These are phyloP conservation scores for Cromileptes altivelis DNA, from an alignment of 2,113 vertebrate genomes.

Conservation along the genomic window DNA sequence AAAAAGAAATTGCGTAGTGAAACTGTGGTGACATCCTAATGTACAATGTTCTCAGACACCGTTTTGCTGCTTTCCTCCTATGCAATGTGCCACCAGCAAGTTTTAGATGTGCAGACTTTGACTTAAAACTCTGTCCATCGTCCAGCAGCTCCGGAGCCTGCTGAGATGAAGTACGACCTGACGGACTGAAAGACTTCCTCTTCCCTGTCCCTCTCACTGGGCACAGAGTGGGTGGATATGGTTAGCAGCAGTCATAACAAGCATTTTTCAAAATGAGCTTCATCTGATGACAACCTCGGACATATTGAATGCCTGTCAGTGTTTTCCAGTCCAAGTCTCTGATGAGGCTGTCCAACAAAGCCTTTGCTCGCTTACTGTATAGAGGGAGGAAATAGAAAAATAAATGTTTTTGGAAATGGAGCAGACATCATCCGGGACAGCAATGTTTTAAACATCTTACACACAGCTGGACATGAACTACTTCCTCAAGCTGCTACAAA, in stretches of 20 bases:
- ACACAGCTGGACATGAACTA: constrained; percentile 45
- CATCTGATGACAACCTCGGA: constrained; percentile 74
- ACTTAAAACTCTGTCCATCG: constrained; percentile 35
- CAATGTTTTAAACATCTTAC: constrained; percentile 41
- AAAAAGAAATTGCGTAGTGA: background rate
- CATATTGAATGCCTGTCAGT: constrained; percentile 69
- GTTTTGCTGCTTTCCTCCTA: background rate
- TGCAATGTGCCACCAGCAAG: constrained; percentile 16
- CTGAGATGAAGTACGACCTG: constrained; percentile 64
- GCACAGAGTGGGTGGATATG: constrained; percentile 71
- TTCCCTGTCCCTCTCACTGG: constrained; percentile 56
- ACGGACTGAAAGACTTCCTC: constrained; percentile 74
- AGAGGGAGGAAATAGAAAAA: constrained; percentile 41
- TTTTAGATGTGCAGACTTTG: constrained; percentile 17
- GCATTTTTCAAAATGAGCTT: constrained; percentile 76
- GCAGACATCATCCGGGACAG: constrained; percentile 23
- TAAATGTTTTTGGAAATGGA: constrained; percentile 42
- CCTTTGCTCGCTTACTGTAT: constrained; percentile 33
- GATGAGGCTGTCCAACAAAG: constrained; percentile 63
- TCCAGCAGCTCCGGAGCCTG: constrained; percentile 48
- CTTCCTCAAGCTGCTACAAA: constrained; percentile 58
- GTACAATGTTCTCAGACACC: background rate
- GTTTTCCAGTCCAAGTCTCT: constrained; percentile 66
- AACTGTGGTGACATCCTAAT: background rate
- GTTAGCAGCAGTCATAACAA: constrained; percentile 76